These are phyloP conservation scores for Lamellibrachia columna DNA, from an alignment of 2,888 invertebrate genomes.

Conservation along the genomic window DNA sequence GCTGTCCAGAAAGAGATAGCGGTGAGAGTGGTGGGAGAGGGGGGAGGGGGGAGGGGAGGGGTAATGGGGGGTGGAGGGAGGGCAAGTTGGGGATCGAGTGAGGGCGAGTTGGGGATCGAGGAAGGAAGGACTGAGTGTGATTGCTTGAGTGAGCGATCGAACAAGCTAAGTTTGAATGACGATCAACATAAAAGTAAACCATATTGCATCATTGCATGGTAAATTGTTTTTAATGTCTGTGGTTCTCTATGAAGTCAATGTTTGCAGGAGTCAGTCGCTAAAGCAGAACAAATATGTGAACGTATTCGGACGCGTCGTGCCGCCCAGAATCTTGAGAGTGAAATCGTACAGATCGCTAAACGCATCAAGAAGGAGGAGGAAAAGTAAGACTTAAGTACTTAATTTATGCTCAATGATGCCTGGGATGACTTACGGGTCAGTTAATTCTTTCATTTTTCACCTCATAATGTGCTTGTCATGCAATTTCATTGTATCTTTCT, in stretches of 20 bases:
- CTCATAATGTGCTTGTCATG: too few relatives aligned
- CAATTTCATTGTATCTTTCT: too few relatives aligned
- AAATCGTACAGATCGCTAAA: constrained; percentile 57
- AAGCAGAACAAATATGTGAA: constrained; percentile 54
- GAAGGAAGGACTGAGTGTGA: not conserved
- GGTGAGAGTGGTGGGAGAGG: constrained; percentile 31
- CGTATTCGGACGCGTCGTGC: constrained; percentile 54
- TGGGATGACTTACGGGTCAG: not conserved
- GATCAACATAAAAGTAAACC: too few relatives aligned
- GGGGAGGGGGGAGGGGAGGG: not conserved
- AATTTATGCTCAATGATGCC: constrained; percentile 17
- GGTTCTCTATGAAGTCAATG: not conserved
- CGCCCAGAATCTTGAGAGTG: constrained; percentile 54
- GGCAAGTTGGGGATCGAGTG: too few relatives aligned
- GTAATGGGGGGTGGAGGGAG: not conserved
- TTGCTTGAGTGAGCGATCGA: not conserved
- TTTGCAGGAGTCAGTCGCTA: constrained; percentile 48
- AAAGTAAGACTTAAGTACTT: constrained; percentile 44
- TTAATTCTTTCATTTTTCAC: too few relatives aligned
- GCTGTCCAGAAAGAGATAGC: constrained; percentile 47
- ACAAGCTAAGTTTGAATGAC: not conserved
- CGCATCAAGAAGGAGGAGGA: constrained; percentile 58
- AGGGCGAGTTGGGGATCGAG: too few relatives aligned
- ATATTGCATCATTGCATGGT: not conserved
- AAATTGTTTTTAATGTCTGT: not conserved